Percentiles rank a stretch among this genome's conserved stretches.
phyloP scores from a whole-genome alignment of 1,140 invertebrate genomes.

The Musca vetustissima region DNA sequence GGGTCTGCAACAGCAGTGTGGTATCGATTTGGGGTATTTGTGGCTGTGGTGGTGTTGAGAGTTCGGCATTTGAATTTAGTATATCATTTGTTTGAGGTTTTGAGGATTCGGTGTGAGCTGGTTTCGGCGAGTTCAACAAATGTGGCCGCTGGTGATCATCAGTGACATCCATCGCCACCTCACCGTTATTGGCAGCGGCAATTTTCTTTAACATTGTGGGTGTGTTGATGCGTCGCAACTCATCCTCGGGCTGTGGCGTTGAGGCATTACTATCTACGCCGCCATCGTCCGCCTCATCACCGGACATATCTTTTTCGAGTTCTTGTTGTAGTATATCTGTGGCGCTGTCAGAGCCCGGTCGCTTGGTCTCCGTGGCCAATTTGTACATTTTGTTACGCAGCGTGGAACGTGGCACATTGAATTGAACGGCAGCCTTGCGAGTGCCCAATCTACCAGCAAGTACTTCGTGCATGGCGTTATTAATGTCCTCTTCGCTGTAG shows the following conservation, averaged over 20 bases:
- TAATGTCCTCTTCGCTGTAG: slow-evolving; percentile 91
- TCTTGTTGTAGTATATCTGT: slow-evolving; percentile 59
- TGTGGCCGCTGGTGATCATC: no score
- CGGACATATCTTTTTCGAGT: slow-evolving; percentile 64
- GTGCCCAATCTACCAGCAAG: slow-evolving; percentile 90
- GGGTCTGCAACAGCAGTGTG: slow-evolving; percentile 8
- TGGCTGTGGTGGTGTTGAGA: slow-evolving; percentile 6
- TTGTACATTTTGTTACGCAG: slow-evolving; percentile 94
- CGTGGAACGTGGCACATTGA: slow-evolving; percentile 93
- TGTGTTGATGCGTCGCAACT: slow-evolving; percentile 30
- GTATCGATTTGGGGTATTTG: slow-evolving; percentile 8
- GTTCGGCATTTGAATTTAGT: background rate
- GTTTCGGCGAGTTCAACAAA: background rate
- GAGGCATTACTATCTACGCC: slow-evolving; percentile 47
- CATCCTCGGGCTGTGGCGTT: slow-evolving; percentile 37
- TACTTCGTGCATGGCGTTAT: slow-evolving; percentile 87
- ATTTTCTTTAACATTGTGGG: slow-evolving; percentile 36
- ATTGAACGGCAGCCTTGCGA: slow-evolving; percentile 87
- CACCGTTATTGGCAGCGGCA: slow-evolving; percentile 23
- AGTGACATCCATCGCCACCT: slow-evolving; percentile 21
- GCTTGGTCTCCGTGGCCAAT: slow-evolving; percentile 71
- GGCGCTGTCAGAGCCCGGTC: slow-evolving; percentile 58
- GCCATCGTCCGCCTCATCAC: slow-evolving; percentile 58
- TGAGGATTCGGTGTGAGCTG: slow-evolving; percentile 10
- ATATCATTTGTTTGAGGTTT: slow-evolving; percentile 3